phyloP scores from a whole-genome alignment of 2,888 invertebrate species.

The Charanyca ferruginea region DNA sequence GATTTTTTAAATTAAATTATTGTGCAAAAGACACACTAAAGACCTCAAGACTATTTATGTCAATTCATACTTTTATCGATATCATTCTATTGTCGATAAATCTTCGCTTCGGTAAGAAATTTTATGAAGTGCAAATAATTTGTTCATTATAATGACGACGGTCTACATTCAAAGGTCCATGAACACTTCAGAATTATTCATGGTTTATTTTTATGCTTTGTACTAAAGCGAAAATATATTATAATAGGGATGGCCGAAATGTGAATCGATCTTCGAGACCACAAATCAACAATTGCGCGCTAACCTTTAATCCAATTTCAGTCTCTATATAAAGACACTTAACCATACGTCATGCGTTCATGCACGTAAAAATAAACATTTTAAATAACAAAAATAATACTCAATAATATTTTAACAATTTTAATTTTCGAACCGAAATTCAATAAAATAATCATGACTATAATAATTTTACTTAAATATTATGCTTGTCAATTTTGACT shows the following conservation, averaged over 20 bases:
- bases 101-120: background rate
- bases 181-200: no score
- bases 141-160: background rate
- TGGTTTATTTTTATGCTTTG: no score
- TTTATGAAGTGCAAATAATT: no score
- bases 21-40: slow-evolving; percentile 26
- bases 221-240: slow-evolving; percentile 16
- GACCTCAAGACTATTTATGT: background rate
- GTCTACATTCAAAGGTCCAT: no score
- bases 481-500: slow-evolving; percentile 79
- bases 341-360: slow-evolving; percentile 63
- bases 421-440: slow-evolving; percentile 43
- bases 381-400: slow-evolving; percentile 64
- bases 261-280: slow-evolving; percentile 1
- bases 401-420: slow-evolving; percentile 60
- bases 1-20: slow-evolving; percentile 8
- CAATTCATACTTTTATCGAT: slow-evolving; percentile 17
- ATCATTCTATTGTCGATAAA: slow-evolving; percentile 1
- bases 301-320: slow-evolving; percentile 64
- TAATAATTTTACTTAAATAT: slow-evolving; percentile 58
- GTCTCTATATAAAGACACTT: slow-evolving; percentile 66
- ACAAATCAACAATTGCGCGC: slow-evolving; percentile 54
- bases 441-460: slow-evolving; percentile 50
- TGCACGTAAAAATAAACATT: slow-evolving; percentile 63
- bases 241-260: background rate